Evolutionary conservation across 1,140 invertebrate species (phyloP).

Genomic region (Conus ventricosus): DNA sequence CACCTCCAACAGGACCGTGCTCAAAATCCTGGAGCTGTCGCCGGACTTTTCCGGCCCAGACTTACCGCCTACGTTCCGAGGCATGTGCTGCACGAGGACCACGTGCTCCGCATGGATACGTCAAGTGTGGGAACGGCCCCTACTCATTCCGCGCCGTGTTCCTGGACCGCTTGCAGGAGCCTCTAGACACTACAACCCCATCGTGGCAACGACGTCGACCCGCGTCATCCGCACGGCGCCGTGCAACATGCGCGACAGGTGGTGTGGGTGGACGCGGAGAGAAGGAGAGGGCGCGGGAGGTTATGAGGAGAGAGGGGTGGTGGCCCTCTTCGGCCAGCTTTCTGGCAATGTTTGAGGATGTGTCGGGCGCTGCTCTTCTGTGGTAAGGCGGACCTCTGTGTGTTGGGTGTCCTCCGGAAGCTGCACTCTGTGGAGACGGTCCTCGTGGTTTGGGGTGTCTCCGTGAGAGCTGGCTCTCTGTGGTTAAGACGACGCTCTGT

Average conservation of each 20-base stretch:
- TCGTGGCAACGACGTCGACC: constrained; percentile 43
- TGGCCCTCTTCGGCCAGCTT: constrained; percentile 56
- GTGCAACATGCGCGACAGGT: constrained; percentile 29
- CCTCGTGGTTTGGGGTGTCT: no score
- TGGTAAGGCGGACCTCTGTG: constrained; percentile 6
- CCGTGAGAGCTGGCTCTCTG: no score
- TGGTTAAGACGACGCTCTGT: no score
- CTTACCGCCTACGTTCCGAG: constrained; percentile 57
- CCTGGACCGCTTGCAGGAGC: constrained; percentile 37
- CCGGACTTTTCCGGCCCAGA: constrained; percentile 61
- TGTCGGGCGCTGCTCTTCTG: constrained; percentile 55
- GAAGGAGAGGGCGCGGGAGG: constrained; percentile 40
- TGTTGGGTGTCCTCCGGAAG: no score
- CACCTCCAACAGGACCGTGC: constrained; percentile 51
- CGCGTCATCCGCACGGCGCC: constrained; percentile 55
- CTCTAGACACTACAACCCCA: constrained; percentile 29
- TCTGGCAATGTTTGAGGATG: constrained; percentile 51
- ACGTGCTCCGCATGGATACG: constrained; percentile 49
- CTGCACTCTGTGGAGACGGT: no score
- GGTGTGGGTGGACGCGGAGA: constrained; percentile 49
- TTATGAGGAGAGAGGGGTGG: constrained; percentile 56
- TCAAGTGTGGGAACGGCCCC: constrained; percentile 51
- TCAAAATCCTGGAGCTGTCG: constrained; percentile 56
- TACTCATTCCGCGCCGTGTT: constrained; percentile 42
- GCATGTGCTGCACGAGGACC: constrained; percentile 52